A percentile compares a stretch with the other conserved stretches of the same genome.
These are phyloP conservation scores for Perca fluviatilis DNA, from an alignment of 2,113 vertebrate species.

Conservation along the genomic window DNA sequence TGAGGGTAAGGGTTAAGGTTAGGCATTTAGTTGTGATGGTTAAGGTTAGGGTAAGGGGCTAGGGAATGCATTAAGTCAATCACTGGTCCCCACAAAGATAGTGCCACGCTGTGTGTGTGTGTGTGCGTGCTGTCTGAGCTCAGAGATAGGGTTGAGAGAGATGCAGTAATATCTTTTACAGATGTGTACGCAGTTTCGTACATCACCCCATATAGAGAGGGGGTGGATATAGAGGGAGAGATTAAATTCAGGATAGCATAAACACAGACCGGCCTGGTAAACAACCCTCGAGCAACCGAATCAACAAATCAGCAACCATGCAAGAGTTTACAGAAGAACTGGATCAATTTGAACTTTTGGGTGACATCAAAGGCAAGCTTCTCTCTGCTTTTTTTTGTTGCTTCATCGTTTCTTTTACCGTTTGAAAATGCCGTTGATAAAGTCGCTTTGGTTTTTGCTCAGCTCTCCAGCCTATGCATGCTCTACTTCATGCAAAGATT, in stretches of 20 bases:
- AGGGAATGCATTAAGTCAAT: too few relatives aligned
- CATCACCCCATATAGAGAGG: slow-evolving; percentile 8
- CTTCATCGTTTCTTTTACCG: not conserved
- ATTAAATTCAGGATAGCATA: slow-evolving; percentile 43
- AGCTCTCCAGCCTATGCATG: not conserved
- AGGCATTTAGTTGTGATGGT: too few relatives aligned
- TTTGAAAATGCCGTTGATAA: not conserved
- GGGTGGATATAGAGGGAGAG: slow-evolving; percentile 10
- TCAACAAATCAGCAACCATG: slow-evolving; percentile 26
- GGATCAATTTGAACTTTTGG: not conserved
- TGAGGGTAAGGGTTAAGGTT: too few relatives aligned
- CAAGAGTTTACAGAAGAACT: not conserved
- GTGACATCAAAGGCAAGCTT: not conserved
- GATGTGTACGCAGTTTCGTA: slow-evolving; percentile 29
- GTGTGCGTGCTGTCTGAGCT: slow-evolving; percentile 28
- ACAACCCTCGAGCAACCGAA: slow-evolving; percentile 34
- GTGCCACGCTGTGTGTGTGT: not conserved
- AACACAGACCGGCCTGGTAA: slow-evolving; percentile 46
- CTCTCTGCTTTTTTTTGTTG: not conserved
- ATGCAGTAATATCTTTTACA: slow-evolving; percentile 32
- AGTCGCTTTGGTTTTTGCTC: not conserved
- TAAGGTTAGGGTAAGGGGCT: too few relatives aligned
- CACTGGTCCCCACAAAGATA: too few relatives aligned
- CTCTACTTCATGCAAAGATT: not conserved
- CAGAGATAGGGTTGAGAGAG: slow-evolving; percentile 36